phyloP scores from a whole-genome alignment of 1,140 invertebrate genomes.

The Melanaphis sacchari region DNA sequence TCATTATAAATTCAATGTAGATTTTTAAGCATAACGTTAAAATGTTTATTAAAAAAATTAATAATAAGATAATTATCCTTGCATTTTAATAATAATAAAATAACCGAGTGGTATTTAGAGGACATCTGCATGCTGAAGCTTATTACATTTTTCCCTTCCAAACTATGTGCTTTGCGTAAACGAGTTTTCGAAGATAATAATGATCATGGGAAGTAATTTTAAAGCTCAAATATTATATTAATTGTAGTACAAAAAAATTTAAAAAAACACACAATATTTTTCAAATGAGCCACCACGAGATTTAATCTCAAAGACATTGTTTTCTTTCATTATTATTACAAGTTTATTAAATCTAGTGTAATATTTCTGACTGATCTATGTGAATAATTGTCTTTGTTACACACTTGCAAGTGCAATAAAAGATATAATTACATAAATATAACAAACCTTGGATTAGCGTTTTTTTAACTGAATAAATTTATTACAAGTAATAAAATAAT shows the following conservation, averaged over 20 bases:
- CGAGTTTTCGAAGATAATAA: not conserved
- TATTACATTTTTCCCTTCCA: not conserved
- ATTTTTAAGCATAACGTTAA: not conserved
- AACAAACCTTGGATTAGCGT: not conserved
- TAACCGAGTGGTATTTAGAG: not conserved
- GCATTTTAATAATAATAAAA: not conserved
- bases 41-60: not conserved
- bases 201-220: not conserved
- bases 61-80: conserved; percentile 10
- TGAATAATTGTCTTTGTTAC: not conserved
- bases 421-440: not conserved
- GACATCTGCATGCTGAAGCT: not conserved
- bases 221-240: not conserved
- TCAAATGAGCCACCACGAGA: not conserved
- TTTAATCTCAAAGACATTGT: not conserved
- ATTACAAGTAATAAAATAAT: not conserved
- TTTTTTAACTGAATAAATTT: not conserved
- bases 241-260: not conserved
- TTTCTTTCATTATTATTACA: not conserved
- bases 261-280: not conserved
- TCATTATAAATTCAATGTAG: not conserved
- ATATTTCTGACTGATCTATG: not conserved
- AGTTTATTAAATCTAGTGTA: not conserved
- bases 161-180: not conserved
- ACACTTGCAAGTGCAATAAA: not conserved